Evolutionary conservation across 2,888 invertebrate genomes (phyloP).

Genomic region (Hymenopus coronatus): DNA sequence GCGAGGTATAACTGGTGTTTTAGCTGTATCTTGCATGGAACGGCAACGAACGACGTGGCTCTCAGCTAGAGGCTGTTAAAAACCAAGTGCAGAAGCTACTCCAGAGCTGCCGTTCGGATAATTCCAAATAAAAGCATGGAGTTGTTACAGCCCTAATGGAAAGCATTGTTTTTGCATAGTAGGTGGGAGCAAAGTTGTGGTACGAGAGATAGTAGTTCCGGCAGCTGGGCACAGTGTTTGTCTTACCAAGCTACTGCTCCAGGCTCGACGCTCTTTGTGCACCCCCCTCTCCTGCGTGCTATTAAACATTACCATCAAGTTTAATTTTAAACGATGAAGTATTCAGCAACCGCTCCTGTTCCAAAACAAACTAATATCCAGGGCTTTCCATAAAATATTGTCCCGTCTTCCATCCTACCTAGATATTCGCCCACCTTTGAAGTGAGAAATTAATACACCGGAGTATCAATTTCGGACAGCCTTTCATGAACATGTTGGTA

Average conservation of each 20-base stretch:
- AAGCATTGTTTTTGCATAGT: constrained; percentile 20
- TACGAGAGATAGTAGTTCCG: background rate
- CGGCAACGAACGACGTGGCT: no score
- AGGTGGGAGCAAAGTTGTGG: background rate
- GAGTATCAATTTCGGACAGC: background rate
- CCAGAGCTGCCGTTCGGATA: background rate
- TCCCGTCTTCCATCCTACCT: background rate
- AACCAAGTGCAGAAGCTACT: background rate
- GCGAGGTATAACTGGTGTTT: no score
- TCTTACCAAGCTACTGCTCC: background rate
- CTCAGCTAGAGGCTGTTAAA: background rate
- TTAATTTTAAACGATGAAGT: constrained; percentile 3
- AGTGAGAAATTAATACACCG: background rate
- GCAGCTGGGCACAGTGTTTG: background rate
- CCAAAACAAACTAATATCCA: background rate
- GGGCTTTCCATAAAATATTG: background rate
- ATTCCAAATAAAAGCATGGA: constrained; percentile 17
- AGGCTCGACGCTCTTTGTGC: background rate
- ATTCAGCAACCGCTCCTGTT: background rate
- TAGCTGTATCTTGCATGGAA: no score
- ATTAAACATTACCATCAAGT: background rate
- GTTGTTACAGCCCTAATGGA: constrained; percentile 12
- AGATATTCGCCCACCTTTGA: background rate
- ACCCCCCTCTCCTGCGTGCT: background rate
- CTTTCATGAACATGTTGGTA: background rate